Evolutionary conservation across 2,888 invertebrate genomes (phyloP).

Genomic region (Sclerodermus sp.): DNA sequence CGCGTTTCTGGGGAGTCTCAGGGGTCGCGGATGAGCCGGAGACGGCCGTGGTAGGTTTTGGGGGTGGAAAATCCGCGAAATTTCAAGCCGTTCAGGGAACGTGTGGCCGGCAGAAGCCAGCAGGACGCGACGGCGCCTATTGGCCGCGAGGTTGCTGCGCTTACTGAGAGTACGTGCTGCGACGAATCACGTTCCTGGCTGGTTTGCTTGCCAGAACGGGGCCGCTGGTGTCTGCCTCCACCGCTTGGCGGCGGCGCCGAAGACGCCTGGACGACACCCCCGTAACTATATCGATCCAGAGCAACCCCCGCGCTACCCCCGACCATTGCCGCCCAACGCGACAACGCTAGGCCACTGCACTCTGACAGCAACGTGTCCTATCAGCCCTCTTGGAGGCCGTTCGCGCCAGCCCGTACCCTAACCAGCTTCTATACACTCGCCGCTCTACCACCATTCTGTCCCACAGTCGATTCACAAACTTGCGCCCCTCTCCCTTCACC

Average conservation of each 20-base stretch:
- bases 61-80: too few species aligned
- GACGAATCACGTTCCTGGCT: constrained; percentile 22
- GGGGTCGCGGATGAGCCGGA: too few species aligned
- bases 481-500: neutral
- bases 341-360: constrained; percentile 54
- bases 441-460: neutral
- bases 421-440: neutral
- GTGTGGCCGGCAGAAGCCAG: too few species aligned
- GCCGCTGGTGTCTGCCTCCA: constrained; percentile 18
- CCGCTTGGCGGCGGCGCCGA: constrained; percentile 46
- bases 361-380: constrained; percentile 41
- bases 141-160: constrained; percentile 26
- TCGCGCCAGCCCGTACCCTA: too few species aligned
- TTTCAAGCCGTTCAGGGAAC: too few species aligned
- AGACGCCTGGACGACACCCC: constrained; percentile 41
- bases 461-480: too few species aligned
- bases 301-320: constrained; percentile 23
- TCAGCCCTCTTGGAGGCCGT: constrained; percentile 16
- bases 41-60: too few species aligned
- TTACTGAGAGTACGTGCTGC: constrained; percentile 23
- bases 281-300: constrained; percentile 52
- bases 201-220: constrained; percentile 24
- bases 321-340: too few species aligned
- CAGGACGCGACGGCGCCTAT: too few species aligned
- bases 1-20: too few species aligned